Percentiles rank a stretch among this genome's conserved stretches.
Evolutionary conservation across 2,888 invertebrate genomes (phyloP).

Genomic region (Carterocephalus palaemon): DNA sequence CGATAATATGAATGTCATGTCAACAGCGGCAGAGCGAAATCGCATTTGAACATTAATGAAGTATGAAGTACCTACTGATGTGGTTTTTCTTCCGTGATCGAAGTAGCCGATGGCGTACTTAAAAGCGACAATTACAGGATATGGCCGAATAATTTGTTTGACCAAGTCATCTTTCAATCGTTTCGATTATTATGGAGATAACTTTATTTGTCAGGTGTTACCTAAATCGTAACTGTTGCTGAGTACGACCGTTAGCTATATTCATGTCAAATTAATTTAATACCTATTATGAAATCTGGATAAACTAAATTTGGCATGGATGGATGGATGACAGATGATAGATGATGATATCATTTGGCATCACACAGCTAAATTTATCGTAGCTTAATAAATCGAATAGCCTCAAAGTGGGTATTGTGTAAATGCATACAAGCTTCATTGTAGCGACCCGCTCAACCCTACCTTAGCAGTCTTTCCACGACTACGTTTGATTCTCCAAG

Average conservation of each 20-base stretch:
- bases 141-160: no score
- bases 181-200: no score
- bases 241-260: constrained; percentile 33
- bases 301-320: constrained; percentile 22
- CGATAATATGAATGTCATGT: no score
- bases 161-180: no score
- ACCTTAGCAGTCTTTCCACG: neutral
- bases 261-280: constrained; percentile 52
- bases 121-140: no score
- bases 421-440: constrained; percentile 67
- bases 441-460: constrained; percentile 27
- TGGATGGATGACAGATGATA: constrained; percentile 26
- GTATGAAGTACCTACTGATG: no score
- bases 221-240: no score
- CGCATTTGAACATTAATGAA: no score
- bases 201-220: no score
- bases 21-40: no score
- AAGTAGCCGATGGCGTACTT: no score
- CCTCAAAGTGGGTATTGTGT: constrained; percentile 50
- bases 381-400: constrained; percentile 47
- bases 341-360: constrained; percentile 63
- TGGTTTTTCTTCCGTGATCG: no score
- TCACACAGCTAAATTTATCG: constrained; percentile 65
- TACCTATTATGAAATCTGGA: constrained; percentile 16
- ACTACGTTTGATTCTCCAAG: constrained; percentile 19